Base-by-base conservation (phyloP, 1,140 invertebrate genomes). In the Teleopsis dalmanni region DNA sequence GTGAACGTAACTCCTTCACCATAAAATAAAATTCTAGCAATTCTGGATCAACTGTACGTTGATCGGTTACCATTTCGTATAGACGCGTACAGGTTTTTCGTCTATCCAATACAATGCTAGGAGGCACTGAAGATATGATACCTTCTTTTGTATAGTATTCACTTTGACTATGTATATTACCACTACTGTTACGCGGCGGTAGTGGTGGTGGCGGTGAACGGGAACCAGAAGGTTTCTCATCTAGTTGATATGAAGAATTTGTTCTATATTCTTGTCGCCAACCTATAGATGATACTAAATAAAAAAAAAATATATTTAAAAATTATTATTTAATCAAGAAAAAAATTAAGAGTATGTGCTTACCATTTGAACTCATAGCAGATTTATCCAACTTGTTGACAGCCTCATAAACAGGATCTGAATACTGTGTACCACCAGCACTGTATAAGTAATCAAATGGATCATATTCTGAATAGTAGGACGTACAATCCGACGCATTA, bases 401-500 rank as follows among this genome's bases (percentile, higher is more conserved):
- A 2, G 83, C 80, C 16, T 81, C 84, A 67, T 89, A 89, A 38
- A 87, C 77, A 4, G 85, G 84, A 70, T 87, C 82, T 18, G 84
- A 85, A 57, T 80, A 83, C 52, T 82, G 79, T 53, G 83, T 81
- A 71, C 83, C 83, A 68, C 81, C 82, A 13, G 45, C 45, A 52
- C 79, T 80, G 58, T 89, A 88, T 63, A 90, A 78, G 56, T 88
- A 91, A 69, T 92, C 88, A 54, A 90, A 81, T 4, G 87, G 88
- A 72, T 92, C 87, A 63, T 88, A 90, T 48, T 86, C 83, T 57
- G 89, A 84, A 59, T 92, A 91, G 44, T 90, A 82, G 48, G 83
- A 87, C 18, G 64, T 62, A 51, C 66, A 59, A 45, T 70, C 67
- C 18, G 67, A 70, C 40, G 55, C 59, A 54, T 56, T 53, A 48